phyloP scores from a whole-genome alignment of 1,140 invertebrate genomes.

The Uloborus diversus region DNA sequence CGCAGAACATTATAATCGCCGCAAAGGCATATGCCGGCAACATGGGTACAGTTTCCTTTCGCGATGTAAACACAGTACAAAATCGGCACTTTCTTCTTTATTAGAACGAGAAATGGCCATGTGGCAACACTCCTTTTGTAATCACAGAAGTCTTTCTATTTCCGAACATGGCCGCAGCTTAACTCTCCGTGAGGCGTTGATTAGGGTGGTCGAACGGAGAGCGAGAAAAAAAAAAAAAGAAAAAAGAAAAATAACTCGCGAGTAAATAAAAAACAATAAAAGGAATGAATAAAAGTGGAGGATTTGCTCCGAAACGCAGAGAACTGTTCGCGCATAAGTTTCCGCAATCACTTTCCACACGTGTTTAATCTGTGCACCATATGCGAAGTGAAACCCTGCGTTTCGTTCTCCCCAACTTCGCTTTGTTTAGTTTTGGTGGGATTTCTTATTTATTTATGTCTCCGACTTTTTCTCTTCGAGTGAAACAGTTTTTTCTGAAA shows the following conservation, averaged over 20 bases:
- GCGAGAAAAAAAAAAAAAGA: background rate
- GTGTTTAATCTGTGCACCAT: conserved; percentile 42
- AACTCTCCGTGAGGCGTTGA: conserved; percentile 14
- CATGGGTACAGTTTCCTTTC: too few species aligned
- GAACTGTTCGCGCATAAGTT: conserved; percentile 45
- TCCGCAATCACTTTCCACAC: conserved; percentile 38
- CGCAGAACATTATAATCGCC: too few species aligned
- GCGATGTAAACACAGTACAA: too few species aligned
- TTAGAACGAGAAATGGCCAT: background rate
- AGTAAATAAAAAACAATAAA: conserved; percentile 13
- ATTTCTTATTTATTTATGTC: background rate
- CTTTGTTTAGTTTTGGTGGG: background rate
- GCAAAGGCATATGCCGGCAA: too few species aligned
- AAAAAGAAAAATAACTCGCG: background rate
- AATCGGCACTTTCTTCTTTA: too few species aligned
- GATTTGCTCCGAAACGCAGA: background rate
- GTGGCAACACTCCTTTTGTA: background rate
- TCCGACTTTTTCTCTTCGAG: background rate
- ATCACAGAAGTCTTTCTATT: conserved; percentile 9
- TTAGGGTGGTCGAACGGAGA: conserved; percentile 4
- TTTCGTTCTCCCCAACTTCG: background rate
- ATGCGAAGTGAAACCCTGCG: background rate
- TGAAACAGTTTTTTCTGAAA: background rate
- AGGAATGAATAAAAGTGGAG: conserved; percentile 11
- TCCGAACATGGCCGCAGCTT: background rate